Evolutionary conservation across 2,888 invertebrate species (phyloP).

Genomic region (Aricia artaxerxes): DNA sequence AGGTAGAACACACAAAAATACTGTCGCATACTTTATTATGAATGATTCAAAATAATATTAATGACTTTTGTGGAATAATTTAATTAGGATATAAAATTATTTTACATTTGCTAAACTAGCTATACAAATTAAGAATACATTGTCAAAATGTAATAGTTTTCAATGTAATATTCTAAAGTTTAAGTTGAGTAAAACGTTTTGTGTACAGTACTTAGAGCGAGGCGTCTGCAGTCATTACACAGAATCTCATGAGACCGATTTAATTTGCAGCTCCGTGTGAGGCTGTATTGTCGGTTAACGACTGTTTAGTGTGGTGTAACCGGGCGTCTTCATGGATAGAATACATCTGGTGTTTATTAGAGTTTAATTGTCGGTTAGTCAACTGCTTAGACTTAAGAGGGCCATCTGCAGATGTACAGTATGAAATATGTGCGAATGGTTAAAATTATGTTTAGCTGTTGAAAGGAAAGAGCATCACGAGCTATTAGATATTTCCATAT

Average conservation of each 20-base stretch:
- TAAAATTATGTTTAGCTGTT: neutral
- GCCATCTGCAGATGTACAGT: neutral
- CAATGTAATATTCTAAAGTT: neutral
- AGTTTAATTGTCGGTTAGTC: neutral
- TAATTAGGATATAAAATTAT: too few relatives aligned
- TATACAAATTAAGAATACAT: neutral
- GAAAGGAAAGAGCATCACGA: neutral
- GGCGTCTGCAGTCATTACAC: constrained; percentile 4
- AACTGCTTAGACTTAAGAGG: neutral
- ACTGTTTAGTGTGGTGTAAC: neutral
- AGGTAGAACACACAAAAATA: too few relatives aligned
- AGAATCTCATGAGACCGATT: neutral
- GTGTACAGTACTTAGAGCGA: neutral
- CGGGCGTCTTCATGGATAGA: neutral
- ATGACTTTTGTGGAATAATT: too few relatives aligned
- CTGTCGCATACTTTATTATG: too few relatives aligned
- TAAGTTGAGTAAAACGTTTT: neutral
- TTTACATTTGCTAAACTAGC: too few relatives aligned
- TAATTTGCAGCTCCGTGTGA: constrained; percentile 11
- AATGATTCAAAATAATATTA: too few relatives aligned
- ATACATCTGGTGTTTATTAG: neutral
- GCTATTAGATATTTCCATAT: neutral
- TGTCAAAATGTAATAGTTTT: neutral
- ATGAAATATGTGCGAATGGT: neutral
- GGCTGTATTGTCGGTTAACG: constrained; percentile 6